Percentiles rank a stretch among this genome's conserved stretches.
These are phyloP conservation scores for Cynopterus sphinx DNA, from an alignment of 2,797 vertebrate species.

Conservation along the genomic window DNA sequence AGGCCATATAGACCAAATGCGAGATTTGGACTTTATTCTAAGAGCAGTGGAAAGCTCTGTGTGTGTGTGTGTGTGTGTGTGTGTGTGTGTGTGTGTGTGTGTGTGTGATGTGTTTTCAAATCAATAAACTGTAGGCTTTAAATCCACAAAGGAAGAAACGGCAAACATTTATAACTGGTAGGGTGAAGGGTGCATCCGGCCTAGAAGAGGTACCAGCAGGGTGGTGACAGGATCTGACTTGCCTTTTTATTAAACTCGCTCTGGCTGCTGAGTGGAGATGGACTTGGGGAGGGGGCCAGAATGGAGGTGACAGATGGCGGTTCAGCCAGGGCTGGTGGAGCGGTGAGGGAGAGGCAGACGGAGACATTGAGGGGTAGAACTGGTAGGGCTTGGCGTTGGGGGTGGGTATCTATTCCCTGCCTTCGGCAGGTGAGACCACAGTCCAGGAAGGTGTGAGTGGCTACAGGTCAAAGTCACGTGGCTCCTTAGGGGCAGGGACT, in stretches of 20 bases:
- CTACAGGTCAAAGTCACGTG: not conserved
- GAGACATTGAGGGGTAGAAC: not conserved
- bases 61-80: not conserved
- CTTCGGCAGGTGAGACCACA: not conserved
- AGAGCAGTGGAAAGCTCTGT: not conserved
- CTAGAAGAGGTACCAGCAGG: not conserved
- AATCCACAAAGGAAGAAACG: not conserved
- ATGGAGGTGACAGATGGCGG: not conserved
- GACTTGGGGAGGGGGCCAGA: not conserved
- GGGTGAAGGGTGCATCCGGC: not conserved
- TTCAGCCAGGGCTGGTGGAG: accelerated
- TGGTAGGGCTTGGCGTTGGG: not conserved
- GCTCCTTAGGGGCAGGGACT: not conserved
- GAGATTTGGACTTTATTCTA: not conserved
- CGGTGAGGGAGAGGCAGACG: not conserved
- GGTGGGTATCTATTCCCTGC: not conserved
- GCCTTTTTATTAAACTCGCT: not conserved
- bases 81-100: not conserved
- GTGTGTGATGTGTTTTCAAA: not conserved
- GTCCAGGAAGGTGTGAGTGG: not conserved
- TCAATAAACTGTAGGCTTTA: not conserved
- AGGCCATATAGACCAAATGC: not conserved
- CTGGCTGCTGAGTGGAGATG: not conserved
- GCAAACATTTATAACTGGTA: not conserved
- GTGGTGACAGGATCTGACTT: not conserved